Base-by-base conservation (phyloP, 1,140 invertebrate genomes). In the Anthonomus grandis region DNA sequence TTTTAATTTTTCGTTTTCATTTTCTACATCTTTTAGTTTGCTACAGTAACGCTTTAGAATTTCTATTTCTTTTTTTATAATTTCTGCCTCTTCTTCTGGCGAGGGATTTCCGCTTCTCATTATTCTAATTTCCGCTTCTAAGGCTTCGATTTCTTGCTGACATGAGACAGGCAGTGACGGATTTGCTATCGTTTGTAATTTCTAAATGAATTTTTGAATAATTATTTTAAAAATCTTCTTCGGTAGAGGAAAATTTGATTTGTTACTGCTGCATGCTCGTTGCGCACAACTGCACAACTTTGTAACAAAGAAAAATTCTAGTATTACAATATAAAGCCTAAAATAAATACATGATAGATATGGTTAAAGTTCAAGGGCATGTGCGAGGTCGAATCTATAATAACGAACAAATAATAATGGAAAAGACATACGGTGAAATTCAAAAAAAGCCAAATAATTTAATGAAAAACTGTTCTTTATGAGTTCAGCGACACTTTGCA, bases 41-140 rank as follows among this genome's bases (percentile, higher is more conserved):
- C 45, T n/a, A 38, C 67, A 68, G 47, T 65, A 67, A 27, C 54
- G 57, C 45, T 61, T 68, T 19, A 68, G 31, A 10, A 65, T 45
- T 12, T 61, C 58, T 2, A 68, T 31, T 59, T 68, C 61, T 50
- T 64, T 64, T 41, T 62, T 56, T 3, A 68, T 65, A 5, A 68
- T 54, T 42, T 64, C 59, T 12, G 58, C 55, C 55, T 68, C 67
- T 41, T 62, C 47, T 12, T 60, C 64, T 5, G 63, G 60, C 12
- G 59, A 57, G 4, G 61, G 46, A 13, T 56, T 55, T 9, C 58
- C 55, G 15, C 51, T 57, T 45, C 62, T 47, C 57, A 68, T 56
- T 17, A 54, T 44, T 18, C 60, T 54, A 9, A 68, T 64, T 45
- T 68, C 66, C 12, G 54, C 41, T 55, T 68, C 66, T 15, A 68